Conservation (phyloP, 2,888 invertebrate genomes). For the Hylaea fasciaria region DNA sequence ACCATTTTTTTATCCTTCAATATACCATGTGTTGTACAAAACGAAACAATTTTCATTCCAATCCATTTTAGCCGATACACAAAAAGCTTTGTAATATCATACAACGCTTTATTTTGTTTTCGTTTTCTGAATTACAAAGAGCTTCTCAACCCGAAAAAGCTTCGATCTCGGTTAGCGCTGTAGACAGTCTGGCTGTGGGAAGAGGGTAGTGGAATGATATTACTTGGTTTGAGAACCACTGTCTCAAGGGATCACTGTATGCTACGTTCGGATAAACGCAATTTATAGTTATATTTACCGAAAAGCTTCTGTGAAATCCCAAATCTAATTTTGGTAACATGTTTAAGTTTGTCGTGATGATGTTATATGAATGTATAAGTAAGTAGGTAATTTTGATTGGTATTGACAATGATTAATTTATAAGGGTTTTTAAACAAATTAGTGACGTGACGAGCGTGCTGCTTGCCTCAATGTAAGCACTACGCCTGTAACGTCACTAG, state of each 20-base stretch:
- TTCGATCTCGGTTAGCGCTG: neutral
- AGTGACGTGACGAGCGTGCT: too few species aligned
- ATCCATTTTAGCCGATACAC: neutral
- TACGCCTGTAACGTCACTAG: too few species aligned
- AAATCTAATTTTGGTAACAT: conserved; percentile 27
- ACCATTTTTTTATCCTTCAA: too few species aligned
- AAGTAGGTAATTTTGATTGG: conserved; percentile 2
- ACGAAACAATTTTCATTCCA: too few species aligned
- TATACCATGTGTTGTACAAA: too few species aligned
- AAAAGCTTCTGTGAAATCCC: conserved; percentile 25
- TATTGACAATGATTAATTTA: neutral
- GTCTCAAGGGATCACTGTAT: conserved; percentile 25
- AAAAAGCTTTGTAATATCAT: neutral
- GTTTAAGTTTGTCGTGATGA: conserved; percentile 12
- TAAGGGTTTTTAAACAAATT: neutral
- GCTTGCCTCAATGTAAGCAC: too few species aligned
- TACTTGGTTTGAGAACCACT: conserved; percentile 19
- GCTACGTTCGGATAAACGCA: conserved; percentile 23
- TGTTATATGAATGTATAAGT: conserved; percentile 7
- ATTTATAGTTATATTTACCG: conserved; percentile 27
- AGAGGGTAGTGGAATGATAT: conserved; percentile 1
- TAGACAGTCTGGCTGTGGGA: neutral
- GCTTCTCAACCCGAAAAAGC: neutral
- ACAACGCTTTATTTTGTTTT: neutral
- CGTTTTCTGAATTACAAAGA: neutral